These are phyloP conservation scores for Acanthosoma haemorrhoidale DNA, from an alignment of 2,888 invertebrate genomes.

Conservation along the genomic window DNA sequence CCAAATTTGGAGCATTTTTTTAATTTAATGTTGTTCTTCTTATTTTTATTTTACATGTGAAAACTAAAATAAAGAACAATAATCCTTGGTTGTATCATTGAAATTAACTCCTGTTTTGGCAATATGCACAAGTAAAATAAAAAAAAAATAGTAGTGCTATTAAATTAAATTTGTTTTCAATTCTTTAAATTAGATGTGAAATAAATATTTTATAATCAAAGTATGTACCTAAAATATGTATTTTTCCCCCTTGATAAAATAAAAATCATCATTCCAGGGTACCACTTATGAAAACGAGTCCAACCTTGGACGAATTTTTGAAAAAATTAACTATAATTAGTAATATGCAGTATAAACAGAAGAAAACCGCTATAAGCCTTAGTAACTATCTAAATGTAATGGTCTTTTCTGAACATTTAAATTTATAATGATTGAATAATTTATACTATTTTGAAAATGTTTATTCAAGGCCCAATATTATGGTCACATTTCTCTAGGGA, in stretches of 20 bases:
- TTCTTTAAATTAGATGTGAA: no score
- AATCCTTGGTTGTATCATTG: no score
- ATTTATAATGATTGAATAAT: neutral
- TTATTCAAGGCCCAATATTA: constrained; percentile 80
- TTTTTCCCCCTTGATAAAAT: neutral
- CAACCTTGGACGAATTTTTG: neutral
- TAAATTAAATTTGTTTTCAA: no score
- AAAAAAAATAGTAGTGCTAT: no score
- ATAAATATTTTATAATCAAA: no score
- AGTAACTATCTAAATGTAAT: neutral
- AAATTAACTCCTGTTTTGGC: no score
- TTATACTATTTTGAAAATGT: constrained; percentile 33
- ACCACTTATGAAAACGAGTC: neutral
- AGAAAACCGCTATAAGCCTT: neutral
- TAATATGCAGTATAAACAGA: neutral
- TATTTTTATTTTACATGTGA: no score
- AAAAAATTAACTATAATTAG: neutral
- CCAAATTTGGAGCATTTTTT: no score
- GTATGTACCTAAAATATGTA: no score
- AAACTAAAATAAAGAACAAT: no score
- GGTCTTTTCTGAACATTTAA: neutral
- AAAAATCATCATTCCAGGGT: neutral
- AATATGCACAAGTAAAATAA: no score
- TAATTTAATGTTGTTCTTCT: no score
- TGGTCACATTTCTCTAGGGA: constrained; percentile 85